Evolutionary conservation across 1,140 invertebrate species (phyloP).

Genomic region (Camponotus floridanus): DNA sequence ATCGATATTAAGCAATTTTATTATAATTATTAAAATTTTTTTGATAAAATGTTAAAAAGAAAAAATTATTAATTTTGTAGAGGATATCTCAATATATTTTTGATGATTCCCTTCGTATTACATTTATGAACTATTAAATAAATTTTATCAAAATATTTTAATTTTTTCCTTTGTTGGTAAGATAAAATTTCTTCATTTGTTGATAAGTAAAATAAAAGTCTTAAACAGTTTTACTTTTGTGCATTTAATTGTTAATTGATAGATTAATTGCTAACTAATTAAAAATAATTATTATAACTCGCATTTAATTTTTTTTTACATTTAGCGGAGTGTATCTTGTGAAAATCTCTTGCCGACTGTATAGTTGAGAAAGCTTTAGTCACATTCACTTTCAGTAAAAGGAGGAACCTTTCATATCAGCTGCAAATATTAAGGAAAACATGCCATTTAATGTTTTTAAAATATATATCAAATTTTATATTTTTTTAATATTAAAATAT

Average conservation of each 20-base stretch:
- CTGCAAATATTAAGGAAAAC: not conserved
- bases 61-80: no score
- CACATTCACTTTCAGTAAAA: constrained; percentile 27
- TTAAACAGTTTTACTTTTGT: not conserved
- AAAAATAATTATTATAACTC: not conserved
- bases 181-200: not conserved
- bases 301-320: not conserved
- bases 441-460: not conserved
- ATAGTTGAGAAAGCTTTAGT: not conserved
- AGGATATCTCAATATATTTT: no score
- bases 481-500: not conserved
- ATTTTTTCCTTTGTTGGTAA: no score
- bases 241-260: not conserved
- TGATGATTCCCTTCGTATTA: constrained; percentile 67
- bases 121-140: constrained; percentile 73
- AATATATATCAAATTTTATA: not conserved
- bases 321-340: not conserved
- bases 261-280: not conserved
- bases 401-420: not conserved
- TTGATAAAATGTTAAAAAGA: no score
- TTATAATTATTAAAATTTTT: no score
- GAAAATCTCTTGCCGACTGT: not conserved
- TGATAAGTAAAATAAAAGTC: constrained; percentile 16
- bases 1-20: no score
- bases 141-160: constrained; percentile 27